phyloP scores from a whole-genome alignment of 1,140 invertebrate species.

The Harpegnathos saltator region DNA sequence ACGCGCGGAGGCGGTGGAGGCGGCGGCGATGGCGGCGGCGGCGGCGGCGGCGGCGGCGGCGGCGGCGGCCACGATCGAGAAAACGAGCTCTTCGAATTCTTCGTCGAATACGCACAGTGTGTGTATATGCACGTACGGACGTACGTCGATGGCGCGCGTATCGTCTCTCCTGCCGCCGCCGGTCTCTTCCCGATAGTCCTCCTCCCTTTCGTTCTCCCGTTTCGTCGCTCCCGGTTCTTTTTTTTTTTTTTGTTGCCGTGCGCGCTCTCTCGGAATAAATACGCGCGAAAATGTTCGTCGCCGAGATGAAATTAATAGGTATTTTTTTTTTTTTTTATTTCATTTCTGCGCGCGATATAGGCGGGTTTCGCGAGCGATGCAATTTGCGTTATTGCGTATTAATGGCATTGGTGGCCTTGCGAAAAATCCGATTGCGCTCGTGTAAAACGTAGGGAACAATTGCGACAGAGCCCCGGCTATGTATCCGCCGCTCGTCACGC shows the following conservation, averaged over 20 bases:
- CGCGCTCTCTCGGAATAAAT: slow-evolving; percentile 49
- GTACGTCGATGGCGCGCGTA: slow-evolving; percentile 24
- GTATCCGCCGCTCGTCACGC: not conserved
- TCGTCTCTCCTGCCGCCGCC: slow-evolving; percentile 30
- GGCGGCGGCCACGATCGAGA: slow-evolving; percentile 55
- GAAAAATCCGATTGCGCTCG: slow-evolving; percentile 33
- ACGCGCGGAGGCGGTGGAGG: slow-evolving; percentile 20
- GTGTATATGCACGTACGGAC: not conserved
- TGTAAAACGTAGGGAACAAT: slow-evolving; percentile 29
- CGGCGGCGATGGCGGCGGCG: no score
- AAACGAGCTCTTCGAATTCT: slow-evolving; percentile 71
- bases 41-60: not conserved
- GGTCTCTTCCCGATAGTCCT: not conserved
- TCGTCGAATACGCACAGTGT: slow-evolving; percentile 1
- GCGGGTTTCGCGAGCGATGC: slow-evolving; percentile 17
- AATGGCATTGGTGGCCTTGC: slow-evolving; percentile 39
- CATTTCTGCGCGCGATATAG: not conserved
- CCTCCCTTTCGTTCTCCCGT: not conserved
- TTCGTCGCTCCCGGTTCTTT: slow-evolving; percentile 18
- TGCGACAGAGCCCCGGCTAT: not conserved
- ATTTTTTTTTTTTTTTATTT: slow-evolving; percentile 6
- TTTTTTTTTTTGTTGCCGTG: no score
- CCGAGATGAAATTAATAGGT: slow-evolving; percentile 53
- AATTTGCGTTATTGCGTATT: slow-evolving; percentile 58
- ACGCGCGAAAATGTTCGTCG: slow-evolving; percentile 43